Percentiles rank a stretch among this genome's conserved stretches.
Evolutionary conservation across 2,888 invertebrate genomes (phyloP).

Genomic region (Temnothorax unifasciatus): DNA sequence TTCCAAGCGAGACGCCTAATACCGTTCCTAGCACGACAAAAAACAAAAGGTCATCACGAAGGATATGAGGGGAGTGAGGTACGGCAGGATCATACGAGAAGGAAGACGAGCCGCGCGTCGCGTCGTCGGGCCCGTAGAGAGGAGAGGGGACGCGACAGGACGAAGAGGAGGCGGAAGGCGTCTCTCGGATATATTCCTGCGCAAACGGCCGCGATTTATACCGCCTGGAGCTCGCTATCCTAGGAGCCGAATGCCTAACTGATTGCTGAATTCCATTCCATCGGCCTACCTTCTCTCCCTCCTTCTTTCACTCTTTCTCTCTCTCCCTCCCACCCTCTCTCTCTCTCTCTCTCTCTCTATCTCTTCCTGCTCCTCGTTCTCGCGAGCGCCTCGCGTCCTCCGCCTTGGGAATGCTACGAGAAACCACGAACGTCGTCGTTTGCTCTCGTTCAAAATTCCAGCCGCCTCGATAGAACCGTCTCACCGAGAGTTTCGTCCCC

Average conservation of each 20-base stretch:
- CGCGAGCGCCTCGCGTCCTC: conserved; percentile 33
- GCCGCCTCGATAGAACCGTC: conserved; percentile 16
- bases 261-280: conserved; percentile 78
- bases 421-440: conserved; percentile 52
- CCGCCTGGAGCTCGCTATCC: conserved; percentile 65
- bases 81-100: conserved; percentile 37
- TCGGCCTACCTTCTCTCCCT: conserved; percentile 40
- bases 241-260: conserved; percentile 73
- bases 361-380: conserved; percentile 34
- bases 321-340: conserved; percentile 14
- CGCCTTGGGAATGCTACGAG: conserved; percentile 48
- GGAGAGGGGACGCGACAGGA: neutral
- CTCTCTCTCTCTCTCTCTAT: conserved; percentile 20
- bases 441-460: conserved; percentile 54
- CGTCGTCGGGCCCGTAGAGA: neutral
- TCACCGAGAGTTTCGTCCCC: neutral
- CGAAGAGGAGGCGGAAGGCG: conserved; percentile 53
- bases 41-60: conserved; percentile 54
- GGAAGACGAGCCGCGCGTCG: conserved; percentile 40
- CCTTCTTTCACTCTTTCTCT: conserved; percentile 14
- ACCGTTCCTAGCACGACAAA: conserved; percentile 40
- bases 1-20: conserved; percentile 76
- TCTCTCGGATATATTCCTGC: conserved; percentile 72
- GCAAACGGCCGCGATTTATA: conserved; percentile 73
- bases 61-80: conserved; percentile 30